Evolutionary conservation across 1,140 invertebrate genomes (phyloP), one percentile per base, ranked within the genome.

Genomic region (Ceratoteleas bidentatus): DNA sequence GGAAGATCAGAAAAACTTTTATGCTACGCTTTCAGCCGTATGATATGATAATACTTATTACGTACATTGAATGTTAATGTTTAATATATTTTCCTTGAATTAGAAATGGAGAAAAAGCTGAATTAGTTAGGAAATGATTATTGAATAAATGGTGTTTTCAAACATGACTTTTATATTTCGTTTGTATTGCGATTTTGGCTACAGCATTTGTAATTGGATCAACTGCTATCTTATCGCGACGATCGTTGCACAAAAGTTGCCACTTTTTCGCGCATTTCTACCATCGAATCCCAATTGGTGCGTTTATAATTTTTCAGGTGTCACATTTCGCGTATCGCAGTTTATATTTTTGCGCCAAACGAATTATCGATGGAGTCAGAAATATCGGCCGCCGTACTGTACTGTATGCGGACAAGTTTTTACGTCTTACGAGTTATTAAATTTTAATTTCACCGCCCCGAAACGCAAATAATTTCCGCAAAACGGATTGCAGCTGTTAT

Each of bases 401-500:
- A n/a, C 10, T 40, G 36, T 40, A 9, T 40, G 10, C 10, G 6
- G 10, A 36, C 7, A 9, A 9, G 36, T 40, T 15, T 64, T 53
- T 9, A 65, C 24, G 8, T 62, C 24, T 38, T 8, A 0, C 34
- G 24, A n/a, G 45, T 13, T 38, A 49, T 36, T 43, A 14, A 77
- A 32, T 53, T 50, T 64, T 33, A 33, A 52, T 24, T 13, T 56
- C 6, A 50, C 36, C 8, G 2, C 47, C 33, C 47, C 15, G 50
- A 34, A 33, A 62, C n/a, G 58, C 33, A 50, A 56, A 61, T 62
- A 64, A 77, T 69, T 69, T 9, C 13, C 33, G 13, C 34, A 53
- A 64, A 77, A 77, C 34, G 49, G 14, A 77, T 77, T 77, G 16
- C 15, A 10, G 11, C 38, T 40, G 58, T 64, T 69, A 77, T 69